Percentiles rank a stretch among this genome's conserved stretches.
Evolutionary conservation across 2,113 vertebrate species (phyloP).

Genomic region (Copsychus sechellarum): DNA sequence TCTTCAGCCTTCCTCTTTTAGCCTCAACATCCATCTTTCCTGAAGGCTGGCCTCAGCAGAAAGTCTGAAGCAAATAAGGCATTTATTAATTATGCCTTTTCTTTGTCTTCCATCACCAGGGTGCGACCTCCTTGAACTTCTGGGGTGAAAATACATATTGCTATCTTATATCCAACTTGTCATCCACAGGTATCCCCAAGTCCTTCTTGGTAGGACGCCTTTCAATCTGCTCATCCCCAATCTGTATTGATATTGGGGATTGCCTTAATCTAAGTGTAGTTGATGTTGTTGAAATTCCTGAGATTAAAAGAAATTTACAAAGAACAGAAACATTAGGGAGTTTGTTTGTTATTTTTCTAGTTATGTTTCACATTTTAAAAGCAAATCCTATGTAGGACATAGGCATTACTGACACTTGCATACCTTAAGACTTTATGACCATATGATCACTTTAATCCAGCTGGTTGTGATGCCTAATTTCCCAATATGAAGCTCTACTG

Average conservation of each 20-base stretch:
- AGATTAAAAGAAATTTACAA: background rate
- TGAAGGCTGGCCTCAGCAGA: background rate
- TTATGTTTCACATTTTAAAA: background rate
- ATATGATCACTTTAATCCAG: background rate
- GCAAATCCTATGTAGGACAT: background rate
- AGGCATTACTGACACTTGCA: background rate
- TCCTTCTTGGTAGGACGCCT: background rate
- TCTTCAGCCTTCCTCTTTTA: background rate
- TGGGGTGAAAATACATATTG: background rate
- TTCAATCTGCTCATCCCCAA: background rate
- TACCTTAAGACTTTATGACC: background rate
- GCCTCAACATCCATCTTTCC: accelerated
- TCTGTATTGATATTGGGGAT: background rate
- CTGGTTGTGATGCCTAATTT: background rate
- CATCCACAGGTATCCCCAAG: background rate
- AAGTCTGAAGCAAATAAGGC: background rate
- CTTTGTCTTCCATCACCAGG: background rate
- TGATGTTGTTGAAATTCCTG: background rate
- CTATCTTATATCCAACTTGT: background rate
- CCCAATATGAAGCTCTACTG: background rate
- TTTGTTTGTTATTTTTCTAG: background rate
- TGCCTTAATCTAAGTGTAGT: too few species aligned
- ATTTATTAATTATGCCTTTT: background rate
- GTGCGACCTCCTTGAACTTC: background rate
- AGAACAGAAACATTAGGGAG: background rate